Evolutionary conservation across 2,888 invertebrate genomes (phyloP).

Genomic region (Nemotelus nigrinus): DNA sequence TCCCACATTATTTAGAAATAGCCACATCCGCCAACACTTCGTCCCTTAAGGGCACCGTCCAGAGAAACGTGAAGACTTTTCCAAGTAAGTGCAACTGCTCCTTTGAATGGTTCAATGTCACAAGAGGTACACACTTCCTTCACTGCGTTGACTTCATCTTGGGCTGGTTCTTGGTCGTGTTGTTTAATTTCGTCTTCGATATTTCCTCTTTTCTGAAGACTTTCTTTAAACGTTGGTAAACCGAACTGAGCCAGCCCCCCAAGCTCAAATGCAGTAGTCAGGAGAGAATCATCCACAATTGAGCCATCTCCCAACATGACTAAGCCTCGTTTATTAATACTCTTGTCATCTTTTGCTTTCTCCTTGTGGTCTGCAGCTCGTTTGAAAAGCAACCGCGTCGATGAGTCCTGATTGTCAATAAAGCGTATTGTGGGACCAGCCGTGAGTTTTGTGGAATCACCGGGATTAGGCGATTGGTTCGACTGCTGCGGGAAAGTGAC

Average conservation of each 20-base stretch:
- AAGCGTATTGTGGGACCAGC: slow-evolving; percentile 73
- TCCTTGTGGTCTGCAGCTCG: slow-evolving; percentile 59
- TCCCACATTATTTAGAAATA: slow-evolving; percentile 57
- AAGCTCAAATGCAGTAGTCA: slow-evolving; percentile 59
- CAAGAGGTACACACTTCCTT: slow-evolving; percentile 83
- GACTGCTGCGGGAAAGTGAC: slow-evolving; percentile 57
- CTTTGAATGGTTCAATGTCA: slow-evolving; percentile 80
- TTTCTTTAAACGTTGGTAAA: slow-evolving; percentile 72
- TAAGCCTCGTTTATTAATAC: slow-evolving; percentile 73
- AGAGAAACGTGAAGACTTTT: slow-evolving; percentile 66
- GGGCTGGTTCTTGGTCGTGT: slow-evolving; percentile 83
- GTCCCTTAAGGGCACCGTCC: slow-evolving; percentile 61
- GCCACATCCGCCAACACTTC: slow-evolving; percentile 63
- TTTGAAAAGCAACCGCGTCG: slow-evolving; percentile 49
- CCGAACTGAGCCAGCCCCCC: slow-evolving; percentile 77
- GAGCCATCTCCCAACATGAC: slow-evolving; percentile 75
- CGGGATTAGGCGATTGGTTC: slow-evolving; percentile 49
- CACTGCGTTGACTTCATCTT: slow-evolving; percentile 83
- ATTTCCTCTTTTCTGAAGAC: slow-evolving; percentile 65
- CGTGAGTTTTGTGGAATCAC: background rate
- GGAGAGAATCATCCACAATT: slow-evolving; percentile 72
- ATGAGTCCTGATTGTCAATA: slow-evolving; percentile 64
- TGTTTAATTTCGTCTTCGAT: slow-evolving; percentile 66
- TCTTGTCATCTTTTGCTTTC: slow-evolving; percentile 60
- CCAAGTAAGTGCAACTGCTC: slow-evolving; percentile 83